phyloP scores from a whole-genome alignment of 2,888 invertebrate genomes.

The Drymonia ruficornis region DNA sequence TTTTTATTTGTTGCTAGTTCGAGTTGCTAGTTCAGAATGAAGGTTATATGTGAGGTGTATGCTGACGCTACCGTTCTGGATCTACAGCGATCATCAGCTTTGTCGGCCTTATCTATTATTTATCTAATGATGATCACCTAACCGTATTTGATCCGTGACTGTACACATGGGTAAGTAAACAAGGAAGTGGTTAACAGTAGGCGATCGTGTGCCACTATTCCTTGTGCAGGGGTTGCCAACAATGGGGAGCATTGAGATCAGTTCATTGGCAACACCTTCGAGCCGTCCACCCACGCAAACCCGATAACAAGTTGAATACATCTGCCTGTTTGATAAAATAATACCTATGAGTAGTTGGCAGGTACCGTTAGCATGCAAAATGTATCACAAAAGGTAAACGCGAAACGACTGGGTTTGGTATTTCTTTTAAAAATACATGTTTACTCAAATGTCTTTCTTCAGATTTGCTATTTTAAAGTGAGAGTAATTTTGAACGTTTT shows the following conservation, averaged over 20 bases:
- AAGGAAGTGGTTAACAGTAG: slow-evolving; percentile 69
- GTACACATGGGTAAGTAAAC: slow-evolving; percentile 59
- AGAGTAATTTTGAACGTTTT: no score
- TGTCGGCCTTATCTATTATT: slow-evolving; percentile 37
- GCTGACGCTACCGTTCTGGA: not conserved
- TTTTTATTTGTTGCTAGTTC: no score
- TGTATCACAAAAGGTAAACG: slow-evolving; percentile 7
- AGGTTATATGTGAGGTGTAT: no score
- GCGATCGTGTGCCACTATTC: slow-evolving; percentile 60
- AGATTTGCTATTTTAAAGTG: no score
- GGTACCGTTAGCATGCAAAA: slow-evolving; percentile 36
- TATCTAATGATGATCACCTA: slow-evolving; percentile 35
- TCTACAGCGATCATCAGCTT: slow-evolving; percentile 12
- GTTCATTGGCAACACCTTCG: slow-evolving; percentile 70
- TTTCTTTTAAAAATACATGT: no score
- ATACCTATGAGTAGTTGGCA: slow-evolving; percentile 49
- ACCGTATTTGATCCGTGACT: slow-evolving; percentile 37
- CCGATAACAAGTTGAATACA: slow-evolving; percentile 80
- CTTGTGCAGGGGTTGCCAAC: slow-evolving; percentile 67
- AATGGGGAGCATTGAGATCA: slow-evolving; percentile 74
- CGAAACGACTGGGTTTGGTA: not conserved
- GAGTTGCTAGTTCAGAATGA: no score
- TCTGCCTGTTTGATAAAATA: slow-evolving; percentile 74
- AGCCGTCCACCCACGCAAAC: slow-evolving; percentile 74
- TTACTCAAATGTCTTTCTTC: no score